Percentiles rank a stretch among this genome's conserved stretches.
Conservation (phyloP, 2,113 vertebrate genomes). For the Caretta caretta region DNA sequence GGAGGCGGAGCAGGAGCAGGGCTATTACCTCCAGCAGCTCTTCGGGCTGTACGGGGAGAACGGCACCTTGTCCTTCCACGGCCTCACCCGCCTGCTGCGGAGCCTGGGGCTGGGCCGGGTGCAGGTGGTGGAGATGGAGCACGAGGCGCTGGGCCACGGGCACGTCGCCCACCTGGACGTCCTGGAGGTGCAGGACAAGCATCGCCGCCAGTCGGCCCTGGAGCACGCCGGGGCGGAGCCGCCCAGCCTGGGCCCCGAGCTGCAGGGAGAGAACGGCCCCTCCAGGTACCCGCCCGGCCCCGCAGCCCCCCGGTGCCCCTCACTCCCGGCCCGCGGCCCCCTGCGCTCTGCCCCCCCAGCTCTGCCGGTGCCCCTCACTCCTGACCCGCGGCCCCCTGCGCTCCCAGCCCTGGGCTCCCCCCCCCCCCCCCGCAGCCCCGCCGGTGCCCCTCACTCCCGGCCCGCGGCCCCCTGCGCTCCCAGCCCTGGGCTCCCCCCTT, state of each 20-base stretch:
- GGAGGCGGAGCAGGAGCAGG: conserved; percentile 79
- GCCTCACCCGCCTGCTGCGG: conserved; percentile 81
- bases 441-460: conserved; percentile 8
- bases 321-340: background rate
- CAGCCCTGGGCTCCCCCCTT: background rate
- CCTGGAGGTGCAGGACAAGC: conserved; percentile 70
- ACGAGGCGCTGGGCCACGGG: conserved; percentile 71
- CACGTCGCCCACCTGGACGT: conserved; percentile 67
- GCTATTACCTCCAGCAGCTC: conserved; percentile 84
- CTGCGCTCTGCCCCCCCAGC: background rate
- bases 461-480: conserved; percentile 23
- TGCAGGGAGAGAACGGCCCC: background rate
- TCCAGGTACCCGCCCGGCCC: background rate
- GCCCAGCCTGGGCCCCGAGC: background rate
- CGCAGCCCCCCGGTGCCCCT: background rate
- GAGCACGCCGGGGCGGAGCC: conserved; percentile 34
- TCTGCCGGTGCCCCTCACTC: background rate
- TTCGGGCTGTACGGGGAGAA: conserved; percentile 85
- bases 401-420: background rate
- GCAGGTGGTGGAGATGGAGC: conserved; percentile 78
- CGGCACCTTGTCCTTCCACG: conserved; percentile 80
- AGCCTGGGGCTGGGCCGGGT: conserved; percentile 87
- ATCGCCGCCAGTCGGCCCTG: conserved; percentile 58
- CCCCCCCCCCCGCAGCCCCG: conserved; percentile 6
- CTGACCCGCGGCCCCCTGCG: background rate